A percentile compares a stretch with the other conserved stretches of the same genome.
These are phyloP conservation scores for Ditula angustiorana DNA, from an alignment of 2,888 invertebrate species.

Conservation along the genomic window DNA sequence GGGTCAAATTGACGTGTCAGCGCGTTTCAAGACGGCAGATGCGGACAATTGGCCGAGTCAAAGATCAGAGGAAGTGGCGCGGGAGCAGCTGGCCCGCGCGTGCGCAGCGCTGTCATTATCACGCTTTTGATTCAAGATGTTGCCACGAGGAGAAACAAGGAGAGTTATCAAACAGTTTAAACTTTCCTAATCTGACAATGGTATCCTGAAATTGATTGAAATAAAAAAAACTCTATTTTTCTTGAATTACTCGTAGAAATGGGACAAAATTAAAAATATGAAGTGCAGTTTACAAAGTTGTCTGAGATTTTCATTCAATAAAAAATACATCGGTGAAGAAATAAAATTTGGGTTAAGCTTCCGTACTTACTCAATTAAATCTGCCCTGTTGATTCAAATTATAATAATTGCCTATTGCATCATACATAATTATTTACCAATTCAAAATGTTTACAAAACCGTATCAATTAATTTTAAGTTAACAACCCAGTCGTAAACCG, in stretches of 20 bases:
- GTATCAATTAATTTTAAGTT: constrained; percentile 13
- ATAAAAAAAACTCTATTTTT: too few species aligned
- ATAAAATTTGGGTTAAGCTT: too few species aligned
- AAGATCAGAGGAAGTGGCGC: constrained; percentile 82
- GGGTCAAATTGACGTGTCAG: constrained; percentile 41
- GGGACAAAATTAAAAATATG: too few species aligned
- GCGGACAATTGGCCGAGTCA: constrained; percentile 80
- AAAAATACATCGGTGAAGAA: background rate
- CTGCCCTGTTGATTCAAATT: too few species aligned
- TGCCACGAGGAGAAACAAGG: constrained; percentile 18
- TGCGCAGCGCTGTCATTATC: constrained; percentile 52
- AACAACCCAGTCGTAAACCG: constrained; percentile 17
- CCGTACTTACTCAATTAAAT: too few species aligned
- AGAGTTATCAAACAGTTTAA: too few species aligned
- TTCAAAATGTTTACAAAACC: constrained; percentile 8
- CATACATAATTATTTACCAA: background rate
- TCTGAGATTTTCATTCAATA: too few species aligned
- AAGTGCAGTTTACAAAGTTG: too few species aligned
- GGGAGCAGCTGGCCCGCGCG: constrained; percentile 60
- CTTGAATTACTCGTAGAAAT: too few species aligned
- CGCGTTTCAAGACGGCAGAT: constrained; percentile 77
- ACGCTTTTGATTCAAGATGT: constrained; percentile 31
- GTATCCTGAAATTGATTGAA: too few species aligned
- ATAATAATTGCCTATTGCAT: background rate
- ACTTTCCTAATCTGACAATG: too few species aligned